Evolutionary conservation across 2,113 vertebrate genomes (phyloP).

Genomic region (Piaya cayana): DNA sequence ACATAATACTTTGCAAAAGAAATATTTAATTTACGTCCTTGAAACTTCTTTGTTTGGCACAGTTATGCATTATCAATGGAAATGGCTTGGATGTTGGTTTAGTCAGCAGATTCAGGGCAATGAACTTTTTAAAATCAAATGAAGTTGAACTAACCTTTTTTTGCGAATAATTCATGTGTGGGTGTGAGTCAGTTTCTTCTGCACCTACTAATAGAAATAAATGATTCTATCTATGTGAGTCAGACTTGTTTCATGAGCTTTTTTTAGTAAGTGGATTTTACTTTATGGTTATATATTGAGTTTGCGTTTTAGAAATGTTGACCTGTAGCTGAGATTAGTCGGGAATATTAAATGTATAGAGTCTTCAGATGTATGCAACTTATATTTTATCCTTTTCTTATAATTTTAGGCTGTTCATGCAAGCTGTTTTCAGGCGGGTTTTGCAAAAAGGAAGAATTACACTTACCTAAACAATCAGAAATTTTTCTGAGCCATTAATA

Average conservation of each 20-base stretch:
- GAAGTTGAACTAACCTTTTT: neutral
- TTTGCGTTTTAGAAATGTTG: neutral
- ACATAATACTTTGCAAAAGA: neutral
- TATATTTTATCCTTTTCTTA: neutral
- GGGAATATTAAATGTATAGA: neutral
- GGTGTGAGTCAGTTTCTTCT: slow-evolving; percentile 14
- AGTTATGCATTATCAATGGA: neutral
- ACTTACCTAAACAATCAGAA: neutral
- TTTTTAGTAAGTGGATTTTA: slow-evolving; percentile 18
- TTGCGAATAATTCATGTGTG: neutral
- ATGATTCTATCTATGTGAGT: neutral
- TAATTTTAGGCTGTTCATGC: neutral
- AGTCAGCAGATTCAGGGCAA: neutral
- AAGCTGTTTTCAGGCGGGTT: neutral
- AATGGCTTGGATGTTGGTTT: neutral
- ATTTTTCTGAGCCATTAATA: neutral
- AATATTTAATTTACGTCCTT: neutral
- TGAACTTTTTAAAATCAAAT: neutral
- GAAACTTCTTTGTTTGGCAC: neutral
- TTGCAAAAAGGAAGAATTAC: neutral
- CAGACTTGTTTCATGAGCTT: neutral
- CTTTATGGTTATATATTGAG: neutral
- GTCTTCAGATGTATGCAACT: neutral
- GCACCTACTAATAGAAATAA: neutral
- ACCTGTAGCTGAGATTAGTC: neutral